Evolutionary conservation across 2,888 invertebrate genomes (phyloP).

Genomic region (Polymixis lichenea): DNA sequence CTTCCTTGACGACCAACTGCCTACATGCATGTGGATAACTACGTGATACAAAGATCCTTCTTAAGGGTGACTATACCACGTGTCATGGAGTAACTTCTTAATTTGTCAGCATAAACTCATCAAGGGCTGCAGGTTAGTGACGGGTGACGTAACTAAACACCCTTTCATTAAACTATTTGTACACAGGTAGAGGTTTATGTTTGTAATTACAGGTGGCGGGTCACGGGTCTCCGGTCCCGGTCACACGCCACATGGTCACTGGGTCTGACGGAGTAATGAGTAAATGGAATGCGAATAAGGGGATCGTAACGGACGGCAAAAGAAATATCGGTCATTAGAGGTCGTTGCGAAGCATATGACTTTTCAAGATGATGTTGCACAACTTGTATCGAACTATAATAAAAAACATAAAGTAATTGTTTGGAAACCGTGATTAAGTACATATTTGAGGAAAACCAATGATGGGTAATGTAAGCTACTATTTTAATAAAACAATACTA

Average conservation of each 20-base stretch:
- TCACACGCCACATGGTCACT: conserved; percentile 59
- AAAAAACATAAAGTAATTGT: background rate
- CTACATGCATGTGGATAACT: background rate
- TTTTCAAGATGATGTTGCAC: background rate
- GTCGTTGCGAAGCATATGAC: background rate
- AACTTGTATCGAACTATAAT: conserved; percentile 1
- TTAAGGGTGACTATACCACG: background rate
- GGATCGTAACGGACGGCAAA: background rate
- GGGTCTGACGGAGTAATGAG: conserved; percentile 24
- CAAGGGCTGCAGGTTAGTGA: conserved; percentile 24
- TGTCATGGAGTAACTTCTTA: conserved; percentile 21
- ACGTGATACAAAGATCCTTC: background rate
- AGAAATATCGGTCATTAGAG: background rate
- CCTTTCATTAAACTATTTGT: conserved; percentile 67
- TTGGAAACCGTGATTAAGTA: background rate
- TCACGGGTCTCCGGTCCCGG: conserved; percentile 47
- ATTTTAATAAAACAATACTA: too few species aligned
- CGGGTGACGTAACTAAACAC: conserved; percentile 54
- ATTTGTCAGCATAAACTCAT: conserved; percentile 51
- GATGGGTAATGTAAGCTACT: background rate
- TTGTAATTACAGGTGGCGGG: conserved; percentile 61
- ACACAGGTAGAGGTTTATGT: conserved; percentile 57
- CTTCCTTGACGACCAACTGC: background rate
- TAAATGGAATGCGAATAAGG: conserved; percentile 34
- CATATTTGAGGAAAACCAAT: background rate